These are phyloP conservation scores for Proteles cristata DNA, from an alignment of 2,113 vertebrate species.

Conservation along the genomic window DNA sequence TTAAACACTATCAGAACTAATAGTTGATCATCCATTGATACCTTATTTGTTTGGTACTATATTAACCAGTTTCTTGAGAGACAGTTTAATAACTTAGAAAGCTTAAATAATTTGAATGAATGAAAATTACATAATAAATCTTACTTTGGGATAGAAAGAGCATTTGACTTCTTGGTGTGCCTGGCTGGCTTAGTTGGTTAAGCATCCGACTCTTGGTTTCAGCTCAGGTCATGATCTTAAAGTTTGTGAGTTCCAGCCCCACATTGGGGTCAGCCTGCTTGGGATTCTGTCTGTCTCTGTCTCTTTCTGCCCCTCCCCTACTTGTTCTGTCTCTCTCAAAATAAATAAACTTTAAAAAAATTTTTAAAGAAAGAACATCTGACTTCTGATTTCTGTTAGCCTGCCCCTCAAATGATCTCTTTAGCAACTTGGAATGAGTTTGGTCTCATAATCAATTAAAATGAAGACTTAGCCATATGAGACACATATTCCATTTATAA, in stretches of 20 bases:
- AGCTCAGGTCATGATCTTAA: too few species aligned
- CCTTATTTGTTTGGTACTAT: background rate
- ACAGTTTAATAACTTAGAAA: background rate
- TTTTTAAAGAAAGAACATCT: background rate
- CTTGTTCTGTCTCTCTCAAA: too few species aligned
- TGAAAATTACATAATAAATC: background rate
- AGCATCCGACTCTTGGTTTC: too few species aligned
- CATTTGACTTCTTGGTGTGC: background rate
- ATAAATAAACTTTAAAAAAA: too few species aligned
- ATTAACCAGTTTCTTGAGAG: background rate
- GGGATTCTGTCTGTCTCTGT: too few species aligned
- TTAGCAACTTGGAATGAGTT: background rate
- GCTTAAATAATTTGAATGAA: conserved; percentile 5
- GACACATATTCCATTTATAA: background rate
- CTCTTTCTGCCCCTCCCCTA: too few species aligned
- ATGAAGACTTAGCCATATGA: background rate
- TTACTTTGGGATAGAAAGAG: background rate
- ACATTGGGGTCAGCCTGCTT: too few species aligned
- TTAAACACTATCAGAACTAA: conserved; percentile 27
- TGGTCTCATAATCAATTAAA: conserved; percentile 18
- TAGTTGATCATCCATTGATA: background rate
- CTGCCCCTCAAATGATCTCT: background rate
- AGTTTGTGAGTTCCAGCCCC: too few species aligned
- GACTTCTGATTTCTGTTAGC: background rate
- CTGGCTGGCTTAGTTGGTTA: too few species aligned